Evolutionary conservation across 2,113 vertebrate genomes (phyloP).

Genomic region (Neomonachus schauinslandi): DNA sequence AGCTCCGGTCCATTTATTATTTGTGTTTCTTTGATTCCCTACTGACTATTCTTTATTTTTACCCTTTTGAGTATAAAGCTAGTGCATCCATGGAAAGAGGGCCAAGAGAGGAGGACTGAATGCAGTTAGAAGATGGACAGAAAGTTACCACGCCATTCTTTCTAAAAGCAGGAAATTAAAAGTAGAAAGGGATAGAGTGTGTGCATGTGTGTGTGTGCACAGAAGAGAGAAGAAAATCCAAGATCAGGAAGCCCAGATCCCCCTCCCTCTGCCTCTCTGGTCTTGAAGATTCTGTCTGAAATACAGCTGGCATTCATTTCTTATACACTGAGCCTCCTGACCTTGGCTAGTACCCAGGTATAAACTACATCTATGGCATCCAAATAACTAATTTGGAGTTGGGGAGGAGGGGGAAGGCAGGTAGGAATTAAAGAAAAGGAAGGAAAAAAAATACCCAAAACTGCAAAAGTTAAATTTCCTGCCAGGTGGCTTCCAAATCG

Average conservation of each 20-base stretch:
- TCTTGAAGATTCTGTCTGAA: constrained; percentile 55
- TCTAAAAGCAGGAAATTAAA: constrained; percentile 51
- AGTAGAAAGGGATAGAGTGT: not conserved
- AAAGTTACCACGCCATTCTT: constrained; percentile 2
- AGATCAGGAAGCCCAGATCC: not conserved
- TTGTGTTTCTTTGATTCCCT: not conserved
- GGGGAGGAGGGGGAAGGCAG: not conserved
- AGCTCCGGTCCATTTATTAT: not conserved
- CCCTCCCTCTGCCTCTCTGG: not conserved
- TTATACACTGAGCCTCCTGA: constrained; percentile 40
- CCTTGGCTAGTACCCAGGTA: constrained; percentile 58
- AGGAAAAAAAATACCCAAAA: constrained; percentile 57
- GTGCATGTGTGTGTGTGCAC: not conserved
- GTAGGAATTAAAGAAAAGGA: constrained; percentile 67
- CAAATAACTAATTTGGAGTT: constrained; percentile 70
- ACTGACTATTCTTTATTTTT: not conserved
- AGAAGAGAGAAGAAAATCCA: constrained; percentile 1
- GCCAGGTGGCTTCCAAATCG: constrained; percentile 79
- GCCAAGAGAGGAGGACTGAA: not conserved
- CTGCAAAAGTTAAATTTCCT: constrained; percentile 75
- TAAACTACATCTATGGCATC: constrained; percentile 53
- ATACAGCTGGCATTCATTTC: constrained; percentile 43
- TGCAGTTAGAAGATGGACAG: not conserved
- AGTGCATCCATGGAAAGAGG: not conserved
- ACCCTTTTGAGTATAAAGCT: not conserved